These are phyloP conservation scores for Teleogryllus oceanicus DNA, from an alignment of 2,888 invertebrate genomes.

Conservation along the genomic window DNA sequence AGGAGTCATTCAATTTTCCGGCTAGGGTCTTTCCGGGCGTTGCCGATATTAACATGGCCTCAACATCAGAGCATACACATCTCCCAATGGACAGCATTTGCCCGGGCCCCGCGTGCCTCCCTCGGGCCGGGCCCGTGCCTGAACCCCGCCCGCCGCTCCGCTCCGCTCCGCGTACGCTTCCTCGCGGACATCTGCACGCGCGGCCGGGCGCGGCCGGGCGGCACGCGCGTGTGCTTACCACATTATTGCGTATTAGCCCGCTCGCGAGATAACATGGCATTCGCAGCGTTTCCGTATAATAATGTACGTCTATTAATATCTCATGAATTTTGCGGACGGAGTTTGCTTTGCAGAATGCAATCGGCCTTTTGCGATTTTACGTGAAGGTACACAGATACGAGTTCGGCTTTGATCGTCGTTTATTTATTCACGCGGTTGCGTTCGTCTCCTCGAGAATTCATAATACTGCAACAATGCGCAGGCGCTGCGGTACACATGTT, in stretches of 20 bases:
- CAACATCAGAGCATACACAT: no score
- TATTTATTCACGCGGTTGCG: not conserved
- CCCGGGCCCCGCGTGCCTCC: no score
- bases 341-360: slow-evolving; percentile 18
- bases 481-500: no score
- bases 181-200: no score
- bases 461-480: not conserved
- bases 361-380: not conserved
- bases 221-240: not conserved
- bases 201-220: not conserved
- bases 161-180: no score
- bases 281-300: slow-evolving; percentile 18
- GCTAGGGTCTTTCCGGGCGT: no score
- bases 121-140: no score
- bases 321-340: not conserved
- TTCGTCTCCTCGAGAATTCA: not conserved
- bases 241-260: not conserved
- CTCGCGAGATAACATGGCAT: slow-evolving; percentile 1
- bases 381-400: not conserved
- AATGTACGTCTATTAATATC: not conserved
- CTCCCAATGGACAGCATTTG: no score
- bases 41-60: no score
- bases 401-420: slow-evolving; percentile 5
- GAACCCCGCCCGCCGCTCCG: no score
- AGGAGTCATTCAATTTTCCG: no score